Percentiles rank a stretch among this genome's conserved stretches.
phyloP scores from a whole-genome alignment of 1,140 invertebrate species.

The Heliconius hewitsoni region DNA sequence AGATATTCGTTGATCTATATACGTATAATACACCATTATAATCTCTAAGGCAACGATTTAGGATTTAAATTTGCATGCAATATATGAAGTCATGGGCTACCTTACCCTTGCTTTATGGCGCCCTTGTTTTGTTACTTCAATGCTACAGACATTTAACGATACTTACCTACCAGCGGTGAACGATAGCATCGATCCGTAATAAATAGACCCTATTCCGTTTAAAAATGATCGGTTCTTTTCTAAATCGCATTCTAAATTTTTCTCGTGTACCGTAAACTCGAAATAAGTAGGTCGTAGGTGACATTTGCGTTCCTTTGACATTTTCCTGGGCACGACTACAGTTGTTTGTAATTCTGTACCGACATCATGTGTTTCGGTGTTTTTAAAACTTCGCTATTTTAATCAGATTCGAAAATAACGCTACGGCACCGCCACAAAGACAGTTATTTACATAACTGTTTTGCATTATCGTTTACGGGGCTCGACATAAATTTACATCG shows the following conservation, averaged over 20 bases:
- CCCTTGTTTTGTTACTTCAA: constrained; percentile 29
- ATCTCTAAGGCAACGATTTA: constrained; percentile 29
- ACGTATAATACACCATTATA: constrained; percentile 21
- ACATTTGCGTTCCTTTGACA: constrained; percentile 13
- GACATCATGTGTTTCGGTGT: neutral
- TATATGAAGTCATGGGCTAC: neutral
- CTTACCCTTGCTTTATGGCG: constrained; percentile 14
- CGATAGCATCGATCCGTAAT: constrained; percentile 18
- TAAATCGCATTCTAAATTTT: neutral
- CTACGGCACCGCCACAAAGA: neutral
- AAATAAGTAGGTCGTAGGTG: constrained; percentile 12
- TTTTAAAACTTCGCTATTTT: constrained; percentile 6
- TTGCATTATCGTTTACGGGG: constrained; percentile 11
- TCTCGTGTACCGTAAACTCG: neutral
- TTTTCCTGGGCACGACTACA: neutral
- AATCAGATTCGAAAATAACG: constrained; percentile 3
- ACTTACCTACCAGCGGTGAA: constrained; percentile 10
- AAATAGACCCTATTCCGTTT: neutral
- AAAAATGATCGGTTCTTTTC: constrained; percentile 8
- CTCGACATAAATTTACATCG: constrained; percentile 5
- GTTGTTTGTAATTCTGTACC: neutral
- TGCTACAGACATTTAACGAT: constrained; percentile 25
- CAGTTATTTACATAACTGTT: neutral
- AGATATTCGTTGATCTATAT: constrained; percentile 35
- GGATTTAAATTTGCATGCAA: constrained; percentile 20